phyloP scores from a whole-genome alignment of 1,140 invertebrate genomes.

The Maconellicoccus hirsutus region DNA sequence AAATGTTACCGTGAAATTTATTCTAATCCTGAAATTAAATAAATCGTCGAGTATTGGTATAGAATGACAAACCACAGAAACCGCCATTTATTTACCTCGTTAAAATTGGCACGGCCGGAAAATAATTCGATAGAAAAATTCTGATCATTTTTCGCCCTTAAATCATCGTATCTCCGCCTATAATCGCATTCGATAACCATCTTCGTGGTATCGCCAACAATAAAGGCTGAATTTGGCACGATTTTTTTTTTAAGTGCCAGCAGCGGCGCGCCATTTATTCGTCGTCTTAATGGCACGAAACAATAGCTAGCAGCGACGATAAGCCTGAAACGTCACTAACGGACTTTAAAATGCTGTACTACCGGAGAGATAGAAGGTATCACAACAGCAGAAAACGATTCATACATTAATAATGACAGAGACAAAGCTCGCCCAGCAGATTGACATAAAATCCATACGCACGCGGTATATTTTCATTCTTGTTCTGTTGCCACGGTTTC shows the following conservation, averaged over 20 bases:
- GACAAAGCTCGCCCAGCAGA: background rate
- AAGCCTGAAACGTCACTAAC: conserved; percentile 3
- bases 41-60: background rate
- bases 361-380: background rate
- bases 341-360: background rate
- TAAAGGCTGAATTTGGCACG: background rate
- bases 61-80: too few species aligned
- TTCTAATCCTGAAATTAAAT: background rate
- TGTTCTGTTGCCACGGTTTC: background rate
- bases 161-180: too few species aligned
- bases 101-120: too few species aligned
- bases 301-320: background rate
- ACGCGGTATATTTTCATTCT: background rate
- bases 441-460: conserved; percentile 8
- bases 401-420: conserved; percentile 5
- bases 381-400: conserved; percentile 3
- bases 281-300: conserved; percentile 3
- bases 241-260: background rate
- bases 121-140: too few species aligned
- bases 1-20: background rate
- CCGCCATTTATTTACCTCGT: too few species aligned
- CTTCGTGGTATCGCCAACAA: too few species aligned
- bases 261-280: background rate
- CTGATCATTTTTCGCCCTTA: too few species aligned
- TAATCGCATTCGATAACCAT: too few species aligned